A percentile compares a stretch with the other conserved stretches of the same genome.
phyloP scores from a whole-genome alignment of 2,797 vertebrate species.

The Microcaecilia unicolor region DNA sequence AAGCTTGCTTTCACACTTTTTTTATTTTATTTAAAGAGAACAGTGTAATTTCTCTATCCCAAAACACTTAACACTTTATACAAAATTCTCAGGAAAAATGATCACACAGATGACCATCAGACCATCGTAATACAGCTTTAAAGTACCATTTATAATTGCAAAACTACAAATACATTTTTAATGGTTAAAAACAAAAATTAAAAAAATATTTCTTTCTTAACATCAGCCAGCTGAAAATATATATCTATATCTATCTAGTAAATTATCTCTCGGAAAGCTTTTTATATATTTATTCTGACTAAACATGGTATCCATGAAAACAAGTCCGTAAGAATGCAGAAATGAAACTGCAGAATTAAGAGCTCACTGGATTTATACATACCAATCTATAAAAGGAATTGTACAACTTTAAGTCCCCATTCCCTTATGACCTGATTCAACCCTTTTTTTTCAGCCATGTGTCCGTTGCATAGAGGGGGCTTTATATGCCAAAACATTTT shows the following conservation, averaged over 20 bases:
- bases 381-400: too few relatives aligned
- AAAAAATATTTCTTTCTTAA: conserved; percentile 62
- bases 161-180: conserved; percentile 64
- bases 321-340: conserved; percentile 64
- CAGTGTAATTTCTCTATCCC: conserved; percentile 15
- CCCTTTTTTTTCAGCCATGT: too few relatives aligned
- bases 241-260: conserved; percentile 69
- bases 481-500: too few relatives aligned
- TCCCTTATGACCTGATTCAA: too few relatives aligned
- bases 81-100: conserved; percentile 26
- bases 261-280: conserved; percentile 63
- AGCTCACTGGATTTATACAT: too few relatives aligned
- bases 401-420: too few relatives aligned
- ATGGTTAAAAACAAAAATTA: conserved; percentile 66
- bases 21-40: too few relatives aligned
- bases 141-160: conserved; percentile 49
- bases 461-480: too few relatives aligned
- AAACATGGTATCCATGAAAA: conserved; percentile 61
- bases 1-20: conserved; percentile 16
- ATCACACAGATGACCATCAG: conserved; percentile 32
- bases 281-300: conserved; percentile 60
- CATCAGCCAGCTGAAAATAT: conserved; percentile 75
- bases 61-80: conserved; percentile 10
- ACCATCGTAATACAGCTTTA: conserved; percentile 53
- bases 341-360: conserved; percentile 56